Conservation (phyloP, 2,113 vertebrate species). For the Ovis aries region ARS-UI_Ramb_v3.0 NC_056069.1:69643501-69644000, state of each 20-base stretch:
- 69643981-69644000: background rate
- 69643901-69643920: too few species aligned
- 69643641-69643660: too few species aligned
- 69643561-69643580: background rate
- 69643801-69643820: accelerated
- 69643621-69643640: background rate
- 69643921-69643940: background rate
- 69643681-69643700: background rate
- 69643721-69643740: background rate
- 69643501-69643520: background rate
- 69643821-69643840: accelerated
- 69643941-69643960: too few species aligned
- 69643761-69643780: background rate
- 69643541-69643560: background rate
- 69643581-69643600: background rate
- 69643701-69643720: accelerated
- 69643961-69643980: background rate
- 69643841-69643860: background rate
- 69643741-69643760: accelerated
- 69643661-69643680: accelerated
- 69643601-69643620: background rate
- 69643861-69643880: background rate
- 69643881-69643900: too few species aligned
- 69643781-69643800: accelerated
- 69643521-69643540: accelerated